phyloP scores from a whole-genome alignment of 1,140 invertebrate species.

The Polyergus mexicanus region DNA sequence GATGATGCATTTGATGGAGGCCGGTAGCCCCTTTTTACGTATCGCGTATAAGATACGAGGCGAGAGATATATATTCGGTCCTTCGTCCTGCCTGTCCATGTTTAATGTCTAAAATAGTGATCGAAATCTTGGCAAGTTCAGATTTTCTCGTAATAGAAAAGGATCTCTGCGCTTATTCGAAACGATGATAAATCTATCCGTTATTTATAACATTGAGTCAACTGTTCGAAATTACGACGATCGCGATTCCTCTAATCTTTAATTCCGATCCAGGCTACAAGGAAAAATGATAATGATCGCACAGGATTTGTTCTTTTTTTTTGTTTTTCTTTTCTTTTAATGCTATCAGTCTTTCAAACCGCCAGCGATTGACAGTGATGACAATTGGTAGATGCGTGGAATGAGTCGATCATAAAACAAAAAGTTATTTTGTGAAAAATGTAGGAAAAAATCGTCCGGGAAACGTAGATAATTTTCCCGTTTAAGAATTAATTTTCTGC shows the following conservation, averaged over 20 bases:
- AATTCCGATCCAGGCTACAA: background rate
- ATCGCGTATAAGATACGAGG: slow-evolving; percentile 6
- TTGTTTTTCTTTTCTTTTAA: slow-evolving; percentile 7
- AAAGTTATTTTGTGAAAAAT: slow-evolving; percentile 16
- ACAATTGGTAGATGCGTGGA: slow-evolving; percentile 11
- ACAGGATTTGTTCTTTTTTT: background rate
- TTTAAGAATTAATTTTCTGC: background rate
- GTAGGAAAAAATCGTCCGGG: background rate
- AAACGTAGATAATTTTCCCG: background rate
- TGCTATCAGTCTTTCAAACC: slow-evolving; percentile 62
- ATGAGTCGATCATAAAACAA: background rate
- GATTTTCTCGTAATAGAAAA: background rate
- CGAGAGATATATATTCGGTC: slow-evolving; percentile 1
- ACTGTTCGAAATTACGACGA: slow-evolving; percentile 16
- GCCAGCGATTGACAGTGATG: slow-evolving; percentile 44
- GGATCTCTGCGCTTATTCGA: background rate
- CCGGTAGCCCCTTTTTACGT: slow-evolving; percentile 20
- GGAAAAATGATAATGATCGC: slow-evolving; percentile 34
- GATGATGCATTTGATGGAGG: slow-evolving; percentile 16
- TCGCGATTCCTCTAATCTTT: background rate
- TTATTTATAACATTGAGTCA: background rate
- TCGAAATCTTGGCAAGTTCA: slow-evolving; percentile 10
- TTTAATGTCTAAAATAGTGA: background rate
- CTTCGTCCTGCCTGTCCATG: slow-evolving; percentile 24
- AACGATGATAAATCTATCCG: background rate